Percentiles rank a stretch among this genome's conserved stretches.
These are phyloP conservation scores for Cromileptes altivelis DNA, from an alignment of 2,113 vertebrate genomes.

Conservation along the genomic window DNA sequence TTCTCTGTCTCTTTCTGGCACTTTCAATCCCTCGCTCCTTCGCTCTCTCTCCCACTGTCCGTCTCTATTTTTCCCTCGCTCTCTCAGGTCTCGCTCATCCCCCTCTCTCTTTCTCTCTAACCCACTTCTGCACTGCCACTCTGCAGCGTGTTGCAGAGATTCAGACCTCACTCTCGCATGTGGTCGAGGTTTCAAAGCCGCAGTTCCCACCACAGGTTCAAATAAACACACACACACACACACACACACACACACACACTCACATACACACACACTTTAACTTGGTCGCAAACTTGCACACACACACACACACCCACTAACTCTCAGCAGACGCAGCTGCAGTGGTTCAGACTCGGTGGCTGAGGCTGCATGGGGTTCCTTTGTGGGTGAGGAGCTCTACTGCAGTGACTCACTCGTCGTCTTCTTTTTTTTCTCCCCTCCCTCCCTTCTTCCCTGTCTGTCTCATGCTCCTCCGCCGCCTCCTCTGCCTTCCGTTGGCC, in stretches of 20 bases:
- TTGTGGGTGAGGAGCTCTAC: slow-evolving; percentile 64
- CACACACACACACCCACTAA: slow-evolving; percentile 26
- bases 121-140: slow-evolving; percentile 47
- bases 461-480: slow-evolving; percentile 4
- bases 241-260: slow-evolving; percentile 38
- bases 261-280: slow-evolving; percentile 13
- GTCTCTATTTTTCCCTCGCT: background rate
- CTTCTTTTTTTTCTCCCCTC: background rate
- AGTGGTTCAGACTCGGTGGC: slow-evolving; percentile 62
- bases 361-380: slow-evolving; percentile 64
- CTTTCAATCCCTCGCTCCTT: slow-evolving; percentile 48
- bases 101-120: slow-evolving; percentile 28
- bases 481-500: slow-evolving; percentile 1
- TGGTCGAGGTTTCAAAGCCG: slow-evolving; percentile 61
- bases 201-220: slow-evolving; percentile 57
- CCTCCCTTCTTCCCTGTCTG: slow-evolving; percentile 5
- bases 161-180: slow-evolving; percentile 54
- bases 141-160: slow-evolving; percentile 58
- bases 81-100: slow-evolving; percentile 17
- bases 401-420: slow-evolving; percentile 53
- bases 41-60: background rate
- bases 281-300: background rate
- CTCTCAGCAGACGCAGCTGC: slow-evolving; percentile 58
- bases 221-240: slow-evolving; percentile 28
- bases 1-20: slow-evolving; percentile 37